phyloP scores from a whole-genome alignment of 2,797 vertebrate species.

The Cynodonichthys magdalenae region DNA sequence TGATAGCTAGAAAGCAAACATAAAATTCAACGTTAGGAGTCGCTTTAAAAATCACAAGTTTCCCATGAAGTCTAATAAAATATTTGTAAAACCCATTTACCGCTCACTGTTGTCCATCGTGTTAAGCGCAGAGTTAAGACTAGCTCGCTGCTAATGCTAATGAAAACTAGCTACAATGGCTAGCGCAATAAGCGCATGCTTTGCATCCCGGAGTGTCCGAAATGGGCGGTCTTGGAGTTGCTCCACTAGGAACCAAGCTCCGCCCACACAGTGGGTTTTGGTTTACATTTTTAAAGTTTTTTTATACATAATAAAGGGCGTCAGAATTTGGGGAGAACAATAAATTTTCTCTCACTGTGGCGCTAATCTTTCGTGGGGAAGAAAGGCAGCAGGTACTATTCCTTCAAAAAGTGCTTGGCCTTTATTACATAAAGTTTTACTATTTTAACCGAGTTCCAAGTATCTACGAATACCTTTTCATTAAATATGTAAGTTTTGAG shows the following conservation, averaged over 20 bases:
- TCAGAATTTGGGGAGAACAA: too few species aligned
- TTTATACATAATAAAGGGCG: too few species aligned
- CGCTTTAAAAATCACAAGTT: fast-evolving
- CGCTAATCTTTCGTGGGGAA: too few species aligned
- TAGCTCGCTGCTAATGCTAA: conserved; percentile 48
- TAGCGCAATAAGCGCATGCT: conserved; percentile 18
- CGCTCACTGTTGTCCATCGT: conserved; percentile 65
- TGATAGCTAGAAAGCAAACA: not conserved
- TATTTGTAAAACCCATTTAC: conserved; percentile 30
- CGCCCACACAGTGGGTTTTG: conserved; percentile 9
- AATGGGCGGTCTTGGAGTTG: conserved; percentile 34
- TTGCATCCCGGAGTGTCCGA: not conserved
- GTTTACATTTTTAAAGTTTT: too few species aligned
- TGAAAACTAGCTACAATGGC: conserved; percentile 33
- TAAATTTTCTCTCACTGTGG: too few species aligned
- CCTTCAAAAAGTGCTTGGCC: too few species aligned
- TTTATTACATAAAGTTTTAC: too few species aligned
- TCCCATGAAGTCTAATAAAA: not conserved
- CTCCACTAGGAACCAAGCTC: fast-evolving
- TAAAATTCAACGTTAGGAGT: fast-evolving
- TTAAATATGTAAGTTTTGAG: too few species aligned
- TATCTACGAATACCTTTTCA: too few species aligned
- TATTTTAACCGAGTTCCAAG: too few species aligned
- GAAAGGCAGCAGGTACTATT: too few species aligned
- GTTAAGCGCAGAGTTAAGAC: not conserved